Conservation (phyloP, 53 echinoderm and acorn worm species). For the Hippasteria phrygiana region DNA sequence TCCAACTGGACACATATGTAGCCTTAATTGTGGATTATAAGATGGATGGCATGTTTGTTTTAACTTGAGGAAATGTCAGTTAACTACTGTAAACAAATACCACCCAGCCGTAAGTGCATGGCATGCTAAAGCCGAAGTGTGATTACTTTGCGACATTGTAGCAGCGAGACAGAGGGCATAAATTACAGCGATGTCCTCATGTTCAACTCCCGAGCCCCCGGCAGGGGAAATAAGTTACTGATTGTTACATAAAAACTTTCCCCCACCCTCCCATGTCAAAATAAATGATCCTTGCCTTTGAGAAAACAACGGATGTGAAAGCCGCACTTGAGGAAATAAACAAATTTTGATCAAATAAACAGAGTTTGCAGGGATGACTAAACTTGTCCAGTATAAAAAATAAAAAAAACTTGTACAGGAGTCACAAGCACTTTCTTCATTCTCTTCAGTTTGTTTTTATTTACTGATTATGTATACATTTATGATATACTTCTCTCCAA, state of each 20-base stretch:
- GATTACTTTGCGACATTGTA: not conserved
- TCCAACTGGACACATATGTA: too few relatives aligned
- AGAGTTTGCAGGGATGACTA: not conserved
- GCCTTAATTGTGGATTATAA: too few relatives aligned
- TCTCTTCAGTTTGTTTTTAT: not conserved
- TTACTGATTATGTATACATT: not conserved
- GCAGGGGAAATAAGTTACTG: not conserved
- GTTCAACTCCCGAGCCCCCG: not conserved
- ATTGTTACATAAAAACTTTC: constrained; percentile 15
- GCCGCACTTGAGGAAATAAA: constrained; percentile 39
- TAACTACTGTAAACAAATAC: not conserved
- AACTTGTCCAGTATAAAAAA: not conserved
- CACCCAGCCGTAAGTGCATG: not conserved
- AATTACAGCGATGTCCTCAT: not conserved
- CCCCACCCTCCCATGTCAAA: not conserved
- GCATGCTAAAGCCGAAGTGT: not conserved
- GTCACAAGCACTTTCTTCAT: not conserved
- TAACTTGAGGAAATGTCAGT: not conserved
- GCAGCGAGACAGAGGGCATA: not conserved
- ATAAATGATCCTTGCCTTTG: not conserved
- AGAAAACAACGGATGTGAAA: not conserved
- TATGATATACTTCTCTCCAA: not conserved
- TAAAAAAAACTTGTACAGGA: too few relatives aligned
- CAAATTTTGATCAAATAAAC: constrained; percentile 52
- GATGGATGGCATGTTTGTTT: too few relatives aligned